Evolutionary conservation across 2,888 invertebrate genomes (phyloP), one percentile per base, ranked within the genome.

Genomic region (Pristionchus maxplancki): DNA sequence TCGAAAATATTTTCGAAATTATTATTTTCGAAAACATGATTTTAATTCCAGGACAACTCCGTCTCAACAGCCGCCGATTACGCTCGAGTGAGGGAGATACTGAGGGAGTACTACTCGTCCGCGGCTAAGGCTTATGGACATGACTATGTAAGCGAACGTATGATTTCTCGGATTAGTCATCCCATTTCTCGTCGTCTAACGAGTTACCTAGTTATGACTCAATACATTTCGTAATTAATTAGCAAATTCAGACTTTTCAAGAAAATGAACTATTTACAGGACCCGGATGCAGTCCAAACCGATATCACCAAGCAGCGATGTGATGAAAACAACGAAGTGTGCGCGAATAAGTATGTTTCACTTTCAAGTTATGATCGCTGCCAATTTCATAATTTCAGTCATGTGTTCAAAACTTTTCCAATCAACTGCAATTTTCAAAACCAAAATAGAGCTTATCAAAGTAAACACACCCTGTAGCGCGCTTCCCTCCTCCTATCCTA

Each of bases 131-230:
- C 90, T 40, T 90, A 89, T 40, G 93, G 93, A 50, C 89, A 92
- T 82, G 93, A 93, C 74, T 92, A 93, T 89, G 93, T 93, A 62
- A 88, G 89, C 87, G n/a, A n/a, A n/a, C n/a, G n/a, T n/a, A n/a
- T n/a, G n/a, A n/a, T n/a, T n/a, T n/a, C 0, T 8, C n/a, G 9
- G 62, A 62, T 6, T 28, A 28, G 28, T 28, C 62, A 62, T 62
- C n/a, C n/a, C n/a, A n/a, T n/a, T n/a, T n/a, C n/a, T n/a, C n/a
- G n/a, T n/a, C n/a, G n/a, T n/a, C n/a, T n/a, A n/a, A n/a, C n/a
- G n/a, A 62, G 11, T 9, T 62, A 11, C 8, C 28, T 28, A 50
- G 20, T 11, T 15, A 50, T 50, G 50, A 50, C 50, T 50, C 50
- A 50, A 50, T 50, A 13, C 17, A 82, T 34, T 24, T 8, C 34